These are phyloP conservation scores for Catocala sponsa DNA, from an alignment of 2,888 invertebrate species.

Conservation along the genomic window DNA sequence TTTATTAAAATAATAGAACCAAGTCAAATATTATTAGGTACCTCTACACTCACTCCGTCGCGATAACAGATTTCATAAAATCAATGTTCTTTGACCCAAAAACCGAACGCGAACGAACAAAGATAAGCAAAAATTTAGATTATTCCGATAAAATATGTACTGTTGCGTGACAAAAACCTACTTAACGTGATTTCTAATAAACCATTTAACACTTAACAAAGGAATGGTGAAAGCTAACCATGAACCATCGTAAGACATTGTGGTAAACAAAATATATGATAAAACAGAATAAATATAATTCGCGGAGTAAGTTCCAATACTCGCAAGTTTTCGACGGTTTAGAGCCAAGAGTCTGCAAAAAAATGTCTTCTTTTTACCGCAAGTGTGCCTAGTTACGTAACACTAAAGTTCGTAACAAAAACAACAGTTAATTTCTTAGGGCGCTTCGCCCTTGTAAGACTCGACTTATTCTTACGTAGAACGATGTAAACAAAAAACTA, in stretches of 20 bases:
- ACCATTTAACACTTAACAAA: conserved; percentile 21
- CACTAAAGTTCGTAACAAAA: conserved; percentile 47
- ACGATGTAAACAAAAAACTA: conserved; percentile 35
- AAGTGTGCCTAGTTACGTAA: conserved; percentile 39
- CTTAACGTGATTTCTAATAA: conserved; percentile 36
- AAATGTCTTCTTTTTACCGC: conserved; percentile 39
- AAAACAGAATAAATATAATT: conserved; percentile 17
- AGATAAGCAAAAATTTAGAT: conserved; percentile 45
- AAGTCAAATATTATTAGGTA: background rate
- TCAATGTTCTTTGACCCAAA: conserved; percentile 47
- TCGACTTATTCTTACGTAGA: conserved; percentile 6
- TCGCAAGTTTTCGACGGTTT: conserved; percentile 29
- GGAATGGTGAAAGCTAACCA: conserved; percentile 21
- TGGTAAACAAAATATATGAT: conserved; percentile 3
- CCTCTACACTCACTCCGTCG: conserved; percentile 1
- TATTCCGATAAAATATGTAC: conserved; percentile 30
- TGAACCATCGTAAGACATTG: conserved; percentile 23
- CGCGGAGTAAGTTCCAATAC: conserved; percentile 20
- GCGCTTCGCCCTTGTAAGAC: conserved; percentile 5
- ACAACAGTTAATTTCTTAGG: conserved; percentile 52
- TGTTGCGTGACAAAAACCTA: conserved; percentile 42
- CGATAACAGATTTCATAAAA: conserved; percentile 25
- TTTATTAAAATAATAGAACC: too few relatives aligned
- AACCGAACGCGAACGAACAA: conserved; percentile 25
- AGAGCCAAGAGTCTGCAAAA: conserved; percentile 36